Evolutionary conservation across 2,888 invertebrate genomes (phyloP), one percentile per base, ranked within the genome.

Genomic region (Tinea trinotella): DNA sequence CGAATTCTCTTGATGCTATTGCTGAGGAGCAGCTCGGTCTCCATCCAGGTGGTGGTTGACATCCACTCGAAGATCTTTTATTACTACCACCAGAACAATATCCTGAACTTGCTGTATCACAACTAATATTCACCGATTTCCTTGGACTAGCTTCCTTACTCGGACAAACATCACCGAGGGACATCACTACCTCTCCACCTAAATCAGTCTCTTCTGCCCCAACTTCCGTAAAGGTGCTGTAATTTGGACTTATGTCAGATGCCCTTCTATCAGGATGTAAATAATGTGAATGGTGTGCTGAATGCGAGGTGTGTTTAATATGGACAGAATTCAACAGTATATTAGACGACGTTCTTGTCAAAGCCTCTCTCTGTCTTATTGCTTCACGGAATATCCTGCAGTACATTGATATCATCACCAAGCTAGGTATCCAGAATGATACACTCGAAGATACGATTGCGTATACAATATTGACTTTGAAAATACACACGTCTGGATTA

Each of bases 331-430:
- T 95, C 56, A 95, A 73, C 48, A 95, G 89, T 57, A 94, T 94
- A 74, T 95, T 94, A 57, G 93, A 94, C 53, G 93, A 94, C n/a
- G 95, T 95, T 57, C 94, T 86, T 53, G 94, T 93, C 52, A 95
- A 74, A 0, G 94, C 94, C 71, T 93, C 93, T 57, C 94, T 84
- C 70, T 95, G 94, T 40, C 94, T 85, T 9, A 94, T 91, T 1
- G 95, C 94, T 78, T 94, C 94, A 70, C 93, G 87, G 70, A 91
- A 92, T 69, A 95, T 95, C 66, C 92, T 88, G 80, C 90, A 94
- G 80, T 96, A 96, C 93, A 96, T 96, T 48, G 93, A 93, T 64
- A 96, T 91, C 96, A 96, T 96, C 22, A 96, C 95, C 55, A 95
- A 74, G 61, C 95, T 95, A 3, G 96, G 96, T 73, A 96, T 94